Evolutionary conservation across 2,888 invertebrate genomes (phyloP), one percentile per base, ranked within the genome.

Genomic region (Rhaphigaster nebulosa): DNA sequence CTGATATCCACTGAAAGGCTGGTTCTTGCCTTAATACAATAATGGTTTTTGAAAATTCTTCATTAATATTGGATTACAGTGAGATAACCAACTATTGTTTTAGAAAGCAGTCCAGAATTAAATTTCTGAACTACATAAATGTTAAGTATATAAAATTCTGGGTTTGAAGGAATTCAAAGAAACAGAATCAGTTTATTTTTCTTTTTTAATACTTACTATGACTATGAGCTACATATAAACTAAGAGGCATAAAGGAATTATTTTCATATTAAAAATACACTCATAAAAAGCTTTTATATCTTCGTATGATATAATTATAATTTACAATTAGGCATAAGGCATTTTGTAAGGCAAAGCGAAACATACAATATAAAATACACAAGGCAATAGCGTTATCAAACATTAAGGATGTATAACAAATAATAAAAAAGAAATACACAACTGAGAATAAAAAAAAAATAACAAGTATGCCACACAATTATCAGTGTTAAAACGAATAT

Each of bases 201-300:
- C n/a, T 60, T 89, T 52, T 70, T 38, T 89, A 89, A 76, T 76
- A 56, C 41, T 89, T 45, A 89, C 52, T 89, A 89, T 45, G 45
- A 76, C 76, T 76, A 76, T 26, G 50, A 54, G 34, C 90, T 87
- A 90, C 90, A 87, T 76, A 76, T 38, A 2, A 90, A 90, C 87
- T 87, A 90, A 60, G 76, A 90, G 90, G 84, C 90, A n/a, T 87
- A 87, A 90, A 84, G 41, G 80, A 90, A 84, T 56, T 26, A 84
- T 87, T 87, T 84, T 90, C 90, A 87, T 90, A 90, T 90, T 90
- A 90, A 90, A 90, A 90, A 90, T 90, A 90, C 90, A 90, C 90
- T 90, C 90, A 90, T 87, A 87, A 90, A 90, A 90, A 90, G 87
- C 84, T 87, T 84, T 56, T 90, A 89, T 65, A 87, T 87, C 87